Evolutionary conservation across 2,888 invertebrate species (phyloP).

Genomic region (Drosophila pseudotalamancana): DNA sequence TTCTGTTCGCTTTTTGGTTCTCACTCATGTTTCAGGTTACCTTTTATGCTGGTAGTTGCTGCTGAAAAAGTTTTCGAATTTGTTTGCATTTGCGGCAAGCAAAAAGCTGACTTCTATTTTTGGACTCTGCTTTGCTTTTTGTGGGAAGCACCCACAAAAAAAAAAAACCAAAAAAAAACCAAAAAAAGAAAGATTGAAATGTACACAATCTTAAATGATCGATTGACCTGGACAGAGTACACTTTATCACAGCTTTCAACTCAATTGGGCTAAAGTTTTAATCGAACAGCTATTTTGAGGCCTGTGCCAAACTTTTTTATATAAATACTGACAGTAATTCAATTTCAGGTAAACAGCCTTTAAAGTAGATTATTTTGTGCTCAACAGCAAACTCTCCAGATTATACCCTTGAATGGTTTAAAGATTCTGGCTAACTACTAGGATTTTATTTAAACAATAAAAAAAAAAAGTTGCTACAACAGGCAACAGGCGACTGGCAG

Average conservation of each 20-base stretch:
- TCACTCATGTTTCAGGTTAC: not conserved
- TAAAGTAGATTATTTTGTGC: too few relatives aligned
- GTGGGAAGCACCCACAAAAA: constrained; percentile 5
- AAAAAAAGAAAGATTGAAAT: not conserved
- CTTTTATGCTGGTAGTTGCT: constrained; percentile 1
- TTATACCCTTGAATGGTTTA: too few relatives aligned
- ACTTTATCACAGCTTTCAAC: not conserved
- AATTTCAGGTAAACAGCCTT: not conserved
- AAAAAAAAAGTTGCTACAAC: constrained; percentile 25
- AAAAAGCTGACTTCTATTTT: constrained; percentile 5
- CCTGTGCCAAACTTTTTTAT: not conserved
- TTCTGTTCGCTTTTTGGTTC: not conserved
- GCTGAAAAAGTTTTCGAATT: constrained; percentile 27
- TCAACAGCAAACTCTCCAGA: too few relatives aligned
- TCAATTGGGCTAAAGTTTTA: constrained; percentile 2
- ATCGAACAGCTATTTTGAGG: not conserved
- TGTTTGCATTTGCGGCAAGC: constrained; percentile 9
- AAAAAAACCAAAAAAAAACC: too few relatives aligned
- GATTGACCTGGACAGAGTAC: constrained; percentile 16
- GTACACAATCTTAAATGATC: constrained; percentile 21
- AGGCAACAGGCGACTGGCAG: constrained; percentile 22
- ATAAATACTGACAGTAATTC: not conserved
- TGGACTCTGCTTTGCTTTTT: constrained; percentile 15
- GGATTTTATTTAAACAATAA: constrained; percentile 6
- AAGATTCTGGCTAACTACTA: too few relatives aligned